Percentiles rank a stretch among this genome's conserved stretches.
These are phyloP conservation scores for Spodoptera exigua DNA, from an alignment of 2,888 invertebrate species.

Conservation along the genomic window DNA sequence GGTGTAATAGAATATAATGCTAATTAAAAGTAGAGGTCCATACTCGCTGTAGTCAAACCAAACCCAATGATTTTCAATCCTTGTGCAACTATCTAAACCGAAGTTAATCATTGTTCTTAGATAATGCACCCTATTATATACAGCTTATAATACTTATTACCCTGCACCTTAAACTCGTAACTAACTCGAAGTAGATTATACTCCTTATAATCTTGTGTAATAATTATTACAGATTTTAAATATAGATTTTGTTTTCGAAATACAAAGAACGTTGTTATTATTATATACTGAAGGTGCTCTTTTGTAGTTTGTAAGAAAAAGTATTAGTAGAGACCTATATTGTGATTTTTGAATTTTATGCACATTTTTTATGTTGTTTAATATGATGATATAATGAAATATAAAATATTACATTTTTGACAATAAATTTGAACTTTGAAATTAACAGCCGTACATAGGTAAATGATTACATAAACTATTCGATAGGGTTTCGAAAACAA, in stretches of 20 bases:
- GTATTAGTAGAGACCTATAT: neutral
- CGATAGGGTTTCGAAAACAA: too few relatives aligned
- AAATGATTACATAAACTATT: too few relatives aligned
- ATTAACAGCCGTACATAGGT: too few relatives aligned
- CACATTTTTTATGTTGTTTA: too few relatives aligned
- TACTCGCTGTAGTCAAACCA: conserved; percentile 29
- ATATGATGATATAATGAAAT: too few relatives aligned
- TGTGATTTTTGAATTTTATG: too few relatives aligned
- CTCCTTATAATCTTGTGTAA: conserved; percentile 14
- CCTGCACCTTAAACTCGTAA: conserved; percentile 24
- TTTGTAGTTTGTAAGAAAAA: conserved; percentile 11
- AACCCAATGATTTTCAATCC: conserved; percentile 19
- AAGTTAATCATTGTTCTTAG: conserved; percentile 44
- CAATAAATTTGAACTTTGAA: too few relatives aligned
- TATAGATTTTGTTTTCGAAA: conserved; percentile 1
- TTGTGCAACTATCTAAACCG: conserved; percentile 34
- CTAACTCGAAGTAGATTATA: conserved; percentile 29
- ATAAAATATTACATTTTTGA: too few relatives aligned
- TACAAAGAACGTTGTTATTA: neutral
- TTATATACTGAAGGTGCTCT: neutral
- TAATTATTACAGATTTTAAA: conserved; percentile 11
- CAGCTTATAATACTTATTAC: conserved; percentile 29
- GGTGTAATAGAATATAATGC: too few relatives aligned
- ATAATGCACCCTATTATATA: conserved; percentile 38
- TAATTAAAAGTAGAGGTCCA: conserved; percentile 9